Evolutionary conservation across 1,140 invertebrate genomes (phyloP).

Genomic region (Drosophila mayri): DNA sequence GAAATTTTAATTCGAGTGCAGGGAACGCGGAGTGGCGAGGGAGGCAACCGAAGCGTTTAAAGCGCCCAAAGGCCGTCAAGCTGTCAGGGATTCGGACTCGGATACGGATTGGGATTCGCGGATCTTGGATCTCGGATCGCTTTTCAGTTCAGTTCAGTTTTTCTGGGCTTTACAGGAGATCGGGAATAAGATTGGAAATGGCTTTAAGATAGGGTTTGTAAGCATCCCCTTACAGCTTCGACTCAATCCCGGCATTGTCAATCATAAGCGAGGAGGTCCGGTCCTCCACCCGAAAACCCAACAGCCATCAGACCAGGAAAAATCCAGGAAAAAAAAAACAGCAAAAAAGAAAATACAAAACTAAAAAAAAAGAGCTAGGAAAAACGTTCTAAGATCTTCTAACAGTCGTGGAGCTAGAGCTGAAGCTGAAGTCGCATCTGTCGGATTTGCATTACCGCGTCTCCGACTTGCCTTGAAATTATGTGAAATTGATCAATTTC

Average conservation of each 20-base stretch:
- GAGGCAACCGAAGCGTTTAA: constrained; percentile 71
- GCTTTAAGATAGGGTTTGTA: constrained; percentile 2
- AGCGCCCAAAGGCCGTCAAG: constrained; percentile 80
- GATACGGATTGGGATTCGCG: constrained; percentile 6
- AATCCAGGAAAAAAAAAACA: not conserved
- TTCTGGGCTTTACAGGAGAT: not conserved
- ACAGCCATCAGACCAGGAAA: not conserved
- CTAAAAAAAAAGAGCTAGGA: not conserved
- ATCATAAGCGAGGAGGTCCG: constrained; percentile 60
- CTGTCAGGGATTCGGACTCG: constrained; percentile 54
- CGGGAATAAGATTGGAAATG: not conserved
- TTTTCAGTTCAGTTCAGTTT: constrained; percentile 40
- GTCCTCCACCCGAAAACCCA: constrained; percentile 1
- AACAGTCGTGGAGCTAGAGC: constrained; percentile 44
- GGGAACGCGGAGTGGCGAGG: constrained; percentile 18
- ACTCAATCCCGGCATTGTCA: constrained; percentile 76
- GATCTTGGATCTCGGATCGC: constrained; percentile 8
- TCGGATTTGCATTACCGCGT: constrained; percentile 81
- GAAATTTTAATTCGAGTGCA: constrained; percentile 6
- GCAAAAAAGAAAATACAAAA: too few species aligned
- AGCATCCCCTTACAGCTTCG: constrained; percentile 46
- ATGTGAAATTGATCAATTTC: constrained; percentile 84
- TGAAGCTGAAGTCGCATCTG: constrained; percentile 64
- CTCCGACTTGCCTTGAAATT: constrained; percentile 81
- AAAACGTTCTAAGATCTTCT: constrained; percentile 63